phyloP scores from a whole-genome alignment of 2,113 vertebrate species.

The Corythaeola cristata region DNA sequence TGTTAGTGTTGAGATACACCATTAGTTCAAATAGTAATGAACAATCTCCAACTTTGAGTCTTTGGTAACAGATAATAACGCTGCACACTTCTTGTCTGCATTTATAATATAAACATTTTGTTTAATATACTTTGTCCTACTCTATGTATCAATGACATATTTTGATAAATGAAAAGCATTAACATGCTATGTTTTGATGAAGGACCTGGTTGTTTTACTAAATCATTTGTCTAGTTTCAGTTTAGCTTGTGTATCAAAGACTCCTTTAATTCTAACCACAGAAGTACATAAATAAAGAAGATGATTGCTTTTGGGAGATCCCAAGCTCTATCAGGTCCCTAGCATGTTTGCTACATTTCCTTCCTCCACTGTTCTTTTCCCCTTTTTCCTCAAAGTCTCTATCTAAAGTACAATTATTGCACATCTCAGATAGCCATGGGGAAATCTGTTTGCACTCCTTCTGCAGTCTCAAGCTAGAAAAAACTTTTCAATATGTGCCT shows the following conservation, averaged over 20 bases:
- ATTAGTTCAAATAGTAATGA: background rate
- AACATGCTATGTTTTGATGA: background rate
- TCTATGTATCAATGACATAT: background rate
- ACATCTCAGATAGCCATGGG: background rate
- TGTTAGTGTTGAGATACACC: background rate
- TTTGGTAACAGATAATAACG: background rate
- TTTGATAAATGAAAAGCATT: background rate
- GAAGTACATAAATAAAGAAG: background rate
- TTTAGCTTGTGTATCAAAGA: background rate
- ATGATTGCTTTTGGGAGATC: background rate
- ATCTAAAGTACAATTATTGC: background rate
- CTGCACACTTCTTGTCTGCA: background rate
- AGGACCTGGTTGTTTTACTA: background rate
- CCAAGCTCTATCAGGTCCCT: background rate
- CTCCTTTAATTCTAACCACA: background rate
- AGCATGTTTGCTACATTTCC: background rate
- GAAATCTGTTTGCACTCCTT: background rate
- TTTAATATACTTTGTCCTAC: background rate
- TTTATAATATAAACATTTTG: background rate
- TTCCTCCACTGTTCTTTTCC: background rate
- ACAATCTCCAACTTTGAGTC: background rate
- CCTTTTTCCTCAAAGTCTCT: background rate
- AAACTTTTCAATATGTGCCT: background rate
- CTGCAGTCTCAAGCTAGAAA: background rate
- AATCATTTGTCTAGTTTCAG: background rate